phyloP scores from a whole-genome alignment of 2,797 vertebrate species.

The Dendrocincla fuliginosa region DNA sequence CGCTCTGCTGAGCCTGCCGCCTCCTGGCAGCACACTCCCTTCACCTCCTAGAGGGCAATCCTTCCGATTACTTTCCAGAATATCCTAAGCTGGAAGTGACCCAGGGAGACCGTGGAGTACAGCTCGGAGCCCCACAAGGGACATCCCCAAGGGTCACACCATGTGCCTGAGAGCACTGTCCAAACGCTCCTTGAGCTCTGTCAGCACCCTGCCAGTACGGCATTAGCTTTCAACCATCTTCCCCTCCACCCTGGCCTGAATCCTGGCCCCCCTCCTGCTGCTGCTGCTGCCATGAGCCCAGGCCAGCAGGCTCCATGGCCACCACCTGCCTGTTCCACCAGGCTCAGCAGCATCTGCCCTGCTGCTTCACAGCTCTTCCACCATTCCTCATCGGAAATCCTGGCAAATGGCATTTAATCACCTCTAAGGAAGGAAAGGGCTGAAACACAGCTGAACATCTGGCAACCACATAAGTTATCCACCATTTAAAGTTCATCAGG shows the following conservation, averaged over 20 bases:
- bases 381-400: neutral
- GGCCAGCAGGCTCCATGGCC: neutral
- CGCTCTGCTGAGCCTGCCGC: no score
- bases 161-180: neutral
- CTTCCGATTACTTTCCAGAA: no score
- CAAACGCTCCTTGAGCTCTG: neutral
- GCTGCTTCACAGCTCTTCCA: neutral
- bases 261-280: neutral
- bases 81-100: no score
- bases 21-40: no score
- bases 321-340: no score
- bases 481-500: no score
- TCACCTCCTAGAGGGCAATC: no score
- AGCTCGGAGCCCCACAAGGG: neutral
- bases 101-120: neutral
- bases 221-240: no score
- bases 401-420: neutral
- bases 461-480: neutral
- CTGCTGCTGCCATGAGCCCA: accelerated
- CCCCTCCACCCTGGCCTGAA: neutral
- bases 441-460: neutral
- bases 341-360: neutral
- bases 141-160: no score
- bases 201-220: accelerated
- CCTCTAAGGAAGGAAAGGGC: neutral